Percentiles rank a stretch among this genome's conserved stretches.
Evolutionary conservation across 2,113 vertebrate genomes (phyloP).

Genomic region (Laterallus jamaicensis): DNA sequence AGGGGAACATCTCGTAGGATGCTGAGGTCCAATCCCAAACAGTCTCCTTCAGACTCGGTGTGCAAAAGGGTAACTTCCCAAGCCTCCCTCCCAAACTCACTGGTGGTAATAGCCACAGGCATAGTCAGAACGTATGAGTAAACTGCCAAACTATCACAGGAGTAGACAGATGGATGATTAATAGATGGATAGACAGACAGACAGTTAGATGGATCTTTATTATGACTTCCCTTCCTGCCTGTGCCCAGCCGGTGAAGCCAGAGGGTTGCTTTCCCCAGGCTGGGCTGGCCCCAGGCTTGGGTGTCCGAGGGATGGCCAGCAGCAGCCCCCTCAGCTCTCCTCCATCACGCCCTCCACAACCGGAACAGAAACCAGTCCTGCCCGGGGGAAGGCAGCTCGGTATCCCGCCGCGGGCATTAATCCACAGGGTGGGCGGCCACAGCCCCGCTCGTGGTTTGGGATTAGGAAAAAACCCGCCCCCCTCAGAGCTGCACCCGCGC

Average conservation of each 20-base stretch:
- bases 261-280: background rate
- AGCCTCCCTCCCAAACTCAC: background rate
- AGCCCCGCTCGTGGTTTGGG: background rate
- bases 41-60: background rate
- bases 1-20: background rate
- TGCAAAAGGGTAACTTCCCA: background rate
- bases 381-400: background rate
- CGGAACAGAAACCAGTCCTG: background rate
- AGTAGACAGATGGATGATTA: too few relatives aligned
- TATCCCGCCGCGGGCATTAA: background rate
- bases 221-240: background rate
- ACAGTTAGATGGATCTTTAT: too few relatives aligned
- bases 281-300: background rate
- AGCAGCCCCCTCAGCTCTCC: too few relatives aligned
- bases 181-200: too few relatives aligned
- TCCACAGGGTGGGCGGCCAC: background rate
- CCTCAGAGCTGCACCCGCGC: background rate
- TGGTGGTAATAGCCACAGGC: background rate
- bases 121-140: background rate
- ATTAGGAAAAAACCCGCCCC: rapidly evolving
- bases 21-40: background rate
- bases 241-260: background rate
- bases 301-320: background rate
- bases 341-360: background rate
- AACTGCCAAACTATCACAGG: background rate